phyloP scores from a whole-genome alignment of 2,797 vertebrate species.

The Threskiornis aethiopicus region DNA sequence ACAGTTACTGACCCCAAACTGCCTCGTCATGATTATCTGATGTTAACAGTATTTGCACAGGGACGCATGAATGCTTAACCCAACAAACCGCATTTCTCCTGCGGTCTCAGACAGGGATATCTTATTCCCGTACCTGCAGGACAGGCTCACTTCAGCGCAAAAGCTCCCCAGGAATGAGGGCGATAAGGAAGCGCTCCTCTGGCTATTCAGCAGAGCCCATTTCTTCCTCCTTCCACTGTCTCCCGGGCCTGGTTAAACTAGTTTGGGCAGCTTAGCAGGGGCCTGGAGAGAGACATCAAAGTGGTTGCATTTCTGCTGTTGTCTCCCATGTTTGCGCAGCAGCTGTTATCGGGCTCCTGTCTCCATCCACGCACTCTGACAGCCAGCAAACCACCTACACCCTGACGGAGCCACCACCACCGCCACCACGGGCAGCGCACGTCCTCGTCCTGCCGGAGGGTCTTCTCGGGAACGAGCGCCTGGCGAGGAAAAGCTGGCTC shows the following conservation, averaged over 20 bases:
- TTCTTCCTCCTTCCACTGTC: neutral
- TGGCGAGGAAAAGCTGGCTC: neutral
- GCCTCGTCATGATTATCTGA: neutral
- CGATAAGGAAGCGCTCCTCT: neutral
- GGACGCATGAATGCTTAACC: neutral
- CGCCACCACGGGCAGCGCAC: neutral
- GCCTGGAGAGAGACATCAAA: neutral
- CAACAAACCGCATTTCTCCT: neutral
- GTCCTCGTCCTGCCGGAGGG: accelerated
- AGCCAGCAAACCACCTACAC: neutral
- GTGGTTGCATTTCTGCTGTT: neutral
- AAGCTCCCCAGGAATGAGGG: conserved; percentile 31
- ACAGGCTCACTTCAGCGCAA: neutral
- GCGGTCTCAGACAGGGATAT: neutral
- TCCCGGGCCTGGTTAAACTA: conserved; percentile 4
- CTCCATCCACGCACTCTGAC: accelerated
- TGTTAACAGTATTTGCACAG: neutral
- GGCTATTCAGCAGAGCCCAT: neutral
- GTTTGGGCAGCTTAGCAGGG: neutral
- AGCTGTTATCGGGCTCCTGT: neutral
- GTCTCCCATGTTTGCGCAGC: neutral
- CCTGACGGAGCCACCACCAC: accelerated
- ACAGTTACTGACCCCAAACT: neutral
- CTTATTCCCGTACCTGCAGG: neutral
- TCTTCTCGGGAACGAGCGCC: accelerated